Evolutionary conservation across 1,140 invertebrate genomes (phyloP), one percentile per base, ranked within the genome.

Genomic region (Bombus huntii): DNA sequence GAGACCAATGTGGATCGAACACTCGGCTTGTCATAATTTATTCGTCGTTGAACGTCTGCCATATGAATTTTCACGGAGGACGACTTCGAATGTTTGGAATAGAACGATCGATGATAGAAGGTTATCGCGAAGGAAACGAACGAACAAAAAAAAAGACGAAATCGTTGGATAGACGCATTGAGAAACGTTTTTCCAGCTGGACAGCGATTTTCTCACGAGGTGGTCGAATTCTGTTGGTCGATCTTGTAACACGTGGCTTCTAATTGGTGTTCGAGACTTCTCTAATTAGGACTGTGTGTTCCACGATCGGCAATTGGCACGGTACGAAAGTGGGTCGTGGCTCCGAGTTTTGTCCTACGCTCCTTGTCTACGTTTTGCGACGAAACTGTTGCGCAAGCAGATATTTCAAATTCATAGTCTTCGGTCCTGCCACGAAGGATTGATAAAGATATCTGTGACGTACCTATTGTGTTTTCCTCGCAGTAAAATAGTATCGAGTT

Each of bases 221-320:
- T 70, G 53, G n/a, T 78, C 70, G 88, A 89, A 80, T 89, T 83
- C 62, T 75, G 72, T 53, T 65, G 34, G 12, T 8, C 77, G 81
- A 83, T 87, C 59, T 70, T 81, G 62, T 76, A 42, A 83, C 80
- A 37, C 74, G 59, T 65, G 66, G 18, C 71, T 28, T 62, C 71
- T 91, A 90, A 91, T 91, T 87, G 87, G 70, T 72, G 81, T 85
- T 91, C 89, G 84, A 87, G 90, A 80, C 87, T 80, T 83, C 72
- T 90, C 85, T 92, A 90, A 92, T 93, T 91, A 93, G 84, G 89
- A 88, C 37, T 71, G 88, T n/a, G 62, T 62, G 87, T 75, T 80
- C 71, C 77, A 83, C 87, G 87, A 86, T 93, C 87, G 77, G 89
- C 89, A 85, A 92, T 93, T 93, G 92, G 93, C 92, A 93, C 90